A percentile compares a stretch with the other conserved stretches of the same genome.
Conservation (phyloP, 2,797 vertebrate species). For the Myotis myotis region DNA sequence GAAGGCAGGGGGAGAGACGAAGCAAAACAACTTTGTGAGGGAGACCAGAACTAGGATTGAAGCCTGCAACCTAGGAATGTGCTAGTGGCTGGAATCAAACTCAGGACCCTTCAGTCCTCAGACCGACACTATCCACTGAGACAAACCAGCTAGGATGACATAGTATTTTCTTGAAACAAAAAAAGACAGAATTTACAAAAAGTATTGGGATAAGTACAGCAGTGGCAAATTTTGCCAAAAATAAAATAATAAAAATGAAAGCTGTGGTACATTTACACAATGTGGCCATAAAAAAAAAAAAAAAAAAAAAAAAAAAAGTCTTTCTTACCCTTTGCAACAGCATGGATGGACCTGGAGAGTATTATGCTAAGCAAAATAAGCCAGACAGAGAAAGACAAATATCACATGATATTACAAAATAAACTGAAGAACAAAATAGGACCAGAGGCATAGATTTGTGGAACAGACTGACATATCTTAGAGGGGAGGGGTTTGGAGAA, state of each 20-base stretch:
- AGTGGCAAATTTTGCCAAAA: neutral
- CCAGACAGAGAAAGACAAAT: neutral
- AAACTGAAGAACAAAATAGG: neutral
- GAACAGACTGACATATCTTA: neutral
- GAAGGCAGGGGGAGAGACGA: no score
- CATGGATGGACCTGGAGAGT: neutral
- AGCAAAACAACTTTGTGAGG: no score
- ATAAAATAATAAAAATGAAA: neutral
- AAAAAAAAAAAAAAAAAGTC: accelerated
- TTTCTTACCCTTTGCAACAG: neutral
- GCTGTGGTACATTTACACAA: neutral
- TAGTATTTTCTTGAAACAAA: neutral
- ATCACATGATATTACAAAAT: neutral
- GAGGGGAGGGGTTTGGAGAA: neutral
- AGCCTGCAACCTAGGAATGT: no score
- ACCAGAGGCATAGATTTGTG: neutral
- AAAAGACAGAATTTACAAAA: neutral
- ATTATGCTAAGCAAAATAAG: neutral
- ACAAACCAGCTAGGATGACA: neutral
- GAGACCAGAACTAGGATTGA: no score
- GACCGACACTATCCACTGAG: no score
- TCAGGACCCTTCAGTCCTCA: no score
- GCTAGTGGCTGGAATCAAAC: no score
- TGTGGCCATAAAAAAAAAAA: accelerated
- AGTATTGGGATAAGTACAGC: no score